Percentiles rank a stretch among this genome's conserved stretches.
Conservation (phyloP, 2,797 vertebrate species). For the Lemur catta region DNA sequence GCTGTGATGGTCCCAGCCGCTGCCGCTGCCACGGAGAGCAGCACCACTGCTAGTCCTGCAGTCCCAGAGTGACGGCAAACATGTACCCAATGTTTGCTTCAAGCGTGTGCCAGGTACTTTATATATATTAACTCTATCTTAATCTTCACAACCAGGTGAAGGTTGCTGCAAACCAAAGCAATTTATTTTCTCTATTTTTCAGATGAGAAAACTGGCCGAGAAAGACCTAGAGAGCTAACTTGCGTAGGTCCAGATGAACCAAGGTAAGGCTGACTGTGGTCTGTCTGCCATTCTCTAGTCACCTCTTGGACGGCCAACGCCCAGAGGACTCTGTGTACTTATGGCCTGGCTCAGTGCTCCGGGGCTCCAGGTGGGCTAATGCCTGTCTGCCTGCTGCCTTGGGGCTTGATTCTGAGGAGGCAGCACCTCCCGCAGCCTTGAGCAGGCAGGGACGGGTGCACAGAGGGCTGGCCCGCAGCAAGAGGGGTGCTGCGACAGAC, state of each 20-base stretch:
- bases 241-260: not conserved
- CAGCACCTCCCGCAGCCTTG: not conserved
- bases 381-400: not conserved
- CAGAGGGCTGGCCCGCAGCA: not conserved
- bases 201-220: not conserved
- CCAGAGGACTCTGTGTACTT: not conserved
- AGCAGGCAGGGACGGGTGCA: not conserved
- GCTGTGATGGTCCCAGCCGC: accelerated
- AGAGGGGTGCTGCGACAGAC: not conserved
- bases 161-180: no score
- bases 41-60: accelerated
- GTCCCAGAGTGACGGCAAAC: accelerated
- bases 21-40: accelerated
- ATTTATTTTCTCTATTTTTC: no score
- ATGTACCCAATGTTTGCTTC: accelerated
- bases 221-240: not conserved
- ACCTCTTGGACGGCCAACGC: accelerated
- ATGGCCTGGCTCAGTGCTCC: not conserved
- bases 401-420: not conserved
- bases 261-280: not conserved
- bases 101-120: not conserved
- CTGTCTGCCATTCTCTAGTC: not conserved
- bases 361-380: no score
- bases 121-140: accelerated
- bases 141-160: not conserved